Evolutionary conservation across 2,113 vertebrate species (phyloP), one percentile per base, ranked within the genome.

Genomic region (Etheostoma cragini): DNA sequence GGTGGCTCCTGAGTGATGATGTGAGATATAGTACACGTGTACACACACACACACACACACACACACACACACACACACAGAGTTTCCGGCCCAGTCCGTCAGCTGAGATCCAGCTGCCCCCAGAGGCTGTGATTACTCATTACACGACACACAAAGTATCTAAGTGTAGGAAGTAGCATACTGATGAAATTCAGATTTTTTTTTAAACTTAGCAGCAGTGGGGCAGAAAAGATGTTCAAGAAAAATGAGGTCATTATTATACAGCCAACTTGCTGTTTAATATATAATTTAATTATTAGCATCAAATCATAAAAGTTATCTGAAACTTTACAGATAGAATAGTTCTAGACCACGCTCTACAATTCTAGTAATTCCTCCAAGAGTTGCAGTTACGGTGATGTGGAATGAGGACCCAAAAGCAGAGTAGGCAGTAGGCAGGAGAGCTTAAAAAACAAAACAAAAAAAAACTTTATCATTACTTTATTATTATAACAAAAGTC

Each of bases 1-100:
- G 79, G 78, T 71, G 76, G 83, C 68, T 86, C 66, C 45, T 75
- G 82, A 80, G 61, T 82, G 82, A 86, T 82, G 80, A 91, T 70
- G 82, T 77, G 80, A 83, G 67, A 83, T 24, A 72, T 77, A 56
- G 78, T 68, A n/a, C n/a, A n/a, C n/a, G n/a, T n/a, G n/a, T n/a
- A 38, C 66, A 42, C 83, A 84, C 56, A 53, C 61, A 81, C 49
- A 68, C 58, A 75, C 74, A 61, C 60, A 38, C n/a, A n/a, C 13
- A 71, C 81, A 42, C 66, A 35, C 78, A 82, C 38, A 78, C 60
- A 84, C 67, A 65, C 81, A 61, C 6, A 16, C 21, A 8, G 35
- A 77, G 56, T 42, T 46, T 30, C 68, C 21, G 76, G 61, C 33
- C 6, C 42, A 17, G 30, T 53, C 46, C 4, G 12, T 53, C 66